Evolutionary conservation across 2,113 vertebrate genomes (phyloP), one percentile per base, ranked within the genome.

Genomic region (Onychostoma macrolepis): DNA sequence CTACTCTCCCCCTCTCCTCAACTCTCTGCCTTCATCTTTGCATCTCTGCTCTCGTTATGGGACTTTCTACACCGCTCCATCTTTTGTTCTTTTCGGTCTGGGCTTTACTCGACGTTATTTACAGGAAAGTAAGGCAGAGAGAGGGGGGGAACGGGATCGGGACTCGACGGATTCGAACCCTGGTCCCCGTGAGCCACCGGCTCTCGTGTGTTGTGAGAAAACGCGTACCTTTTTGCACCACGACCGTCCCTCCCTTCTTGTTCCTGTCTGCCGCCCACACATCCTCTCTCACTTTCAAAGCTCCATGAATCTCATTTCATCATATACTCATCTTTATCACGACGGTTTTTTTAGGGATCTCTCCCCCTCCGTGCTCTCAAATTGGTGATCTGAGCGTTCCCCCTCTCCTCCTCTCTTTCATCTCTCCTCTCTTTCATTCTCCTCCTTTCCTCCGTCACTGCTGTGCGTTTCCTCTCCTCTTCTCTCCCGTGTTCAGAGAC

Each of bases 271-370:
- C 38, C 82, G 4, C 82, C 56, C 87, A 48, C 78, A 26, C 74
- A 10, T 41, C 81, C 67, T 85, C 78, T 84, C 90, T 93, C 89
- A 90, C 90, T 93, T 91, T 91, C 91, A 90, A 91, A 91, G 90
- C 91, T 91, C 89, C 83, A 91, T 92, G 93, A 94, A 94, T 94
- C 92, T 94, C 92, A 95, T 92, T 94, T 94, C 92, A 94, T 94
- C 92, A 92, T 91, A 91, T 92, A 92, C 93, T 92, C 92, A 90
- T 94, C 93, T 94, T 93, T 92, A 94, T 94, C 92, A 93, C 91
- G 67, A 92, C 87, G n/a, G 81, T 43, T 75, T 76, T 85, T 80
- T 69, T 71, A 17, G 33, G 69, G 21, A 43, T 80, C 75, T 85
- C 72, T 86, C 84, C 87, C 84, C 89, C 85, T 88, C 87, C 10